Conservation (phyloP, 2,888 invertebrate species). For the Nebria salina region DNA sequence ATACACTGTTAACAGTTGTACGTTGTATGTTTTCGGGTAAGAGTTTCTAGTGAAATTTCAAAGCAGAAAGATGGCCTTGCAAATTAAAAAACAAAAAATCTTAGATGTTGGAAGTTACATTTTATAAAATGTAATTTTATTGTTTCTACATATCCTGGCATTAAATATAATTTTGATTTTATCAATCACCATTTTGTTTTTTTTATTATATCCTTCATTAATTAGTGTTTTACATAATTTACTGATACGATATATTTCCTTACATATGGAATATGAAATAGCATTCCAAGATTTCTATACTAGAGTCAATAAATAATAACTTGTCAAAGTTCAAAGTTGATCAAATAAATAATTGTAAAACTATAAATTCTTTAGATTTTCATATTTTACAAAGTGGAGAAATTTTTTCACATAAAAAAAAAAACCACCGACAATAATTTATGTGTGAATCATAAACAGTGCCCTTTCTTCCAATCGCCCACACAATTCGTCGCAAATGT, state of each 20-base stretch:
- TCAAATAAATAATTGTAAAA: no score
- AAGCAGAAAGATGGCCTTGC: neutral
- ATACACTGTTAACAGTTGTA: no score
- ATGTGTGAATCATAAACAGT: neutral
- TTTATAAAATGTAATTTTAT: neutral
- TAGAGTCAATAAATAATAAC: neutral
- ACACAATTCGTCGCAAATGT: neutral
- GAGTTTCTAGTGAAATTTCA: neutral
- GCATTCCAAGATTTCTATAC: neutral
- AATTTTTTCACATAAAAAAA: neutral
- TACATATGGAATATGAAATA: no score
- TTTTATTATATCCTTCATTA: no score
- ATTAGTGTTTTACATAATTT: no score
- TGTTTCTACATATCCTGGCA: neutral
- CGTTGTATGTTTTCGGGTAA: neutral
- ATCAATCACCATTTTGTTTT: neutral
- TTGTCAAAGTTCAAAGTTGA: neutral
- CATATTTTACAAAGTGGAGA: neutral
- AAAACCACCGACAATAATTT: neutral
- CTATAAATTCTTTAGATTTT: neutral
- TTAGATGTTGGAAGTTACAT: neutral
- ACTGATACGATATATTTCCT: no score
- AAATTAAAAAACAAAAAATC: neutral
- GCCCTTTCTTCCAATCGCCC: neutral
- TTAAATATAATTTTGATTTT: neutral